These are phyloP conservation scores for Eupsilia transversa DNA, from an alignment of 2,888 invertebrate species.

Conservation along the genomic window DNA sequence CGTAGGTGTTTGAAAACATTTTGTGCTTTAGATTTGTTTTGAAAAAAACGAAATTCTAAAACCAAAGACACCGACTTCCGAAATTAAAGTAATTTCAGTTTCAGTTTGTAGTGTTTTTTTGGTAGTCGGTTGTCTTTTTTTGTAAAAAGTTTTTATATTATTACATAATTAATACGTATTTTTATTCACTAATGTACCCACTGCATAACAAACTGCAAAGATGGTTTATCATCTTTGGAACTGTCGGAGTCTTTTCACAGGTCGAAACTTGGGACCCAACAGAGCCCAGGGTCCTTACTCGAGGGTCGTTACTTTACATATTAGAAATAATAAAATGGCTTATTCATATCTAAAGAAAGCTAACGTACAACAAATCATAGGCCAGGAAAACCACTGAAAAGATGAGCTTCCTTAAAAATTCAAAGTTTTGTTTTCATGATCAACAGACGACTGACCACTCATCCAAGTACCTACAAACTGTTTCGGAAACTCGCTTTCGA, in stretches of 20 bases:
- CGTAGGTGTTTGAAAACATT: neutral
- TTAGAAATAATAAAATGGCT: neutral
- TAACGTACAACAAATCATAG: neutral
- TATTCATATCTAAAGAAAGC: neutral
- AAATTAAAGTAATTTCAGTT: no score
- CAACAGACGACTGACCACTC: neutral
- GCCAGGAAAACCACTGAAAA: neutral
- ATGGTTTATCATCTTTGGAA: neutral
- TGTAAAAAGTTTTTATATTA: no score
- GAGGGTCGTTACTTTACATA: no score
- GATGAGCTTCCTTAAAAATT: neutral
- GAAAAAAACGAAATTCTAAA: no score
- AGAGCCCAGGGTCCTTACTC: no score
- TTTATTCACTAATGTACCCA: neutral
- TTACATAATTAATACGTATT: no score
- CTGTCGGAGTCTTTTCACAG: neutral
- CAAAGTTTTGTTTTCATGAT: neutral
- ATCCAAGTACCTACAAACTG: neutral
- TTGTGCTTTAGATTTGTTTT: no score
- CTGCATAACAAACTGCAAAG: no score
- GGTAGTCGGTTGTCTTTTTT: no score
- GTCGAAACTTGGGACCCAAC: neutral
- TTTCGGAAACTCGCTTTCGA: neutral
- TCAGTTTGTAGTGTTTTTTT: no score
- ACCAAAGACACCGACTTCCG: no score